Evolutionary conservation across 2,888 invertebrate genomes (phyloP).

Genomic region (Leptogaster cylindrica): DNA sequence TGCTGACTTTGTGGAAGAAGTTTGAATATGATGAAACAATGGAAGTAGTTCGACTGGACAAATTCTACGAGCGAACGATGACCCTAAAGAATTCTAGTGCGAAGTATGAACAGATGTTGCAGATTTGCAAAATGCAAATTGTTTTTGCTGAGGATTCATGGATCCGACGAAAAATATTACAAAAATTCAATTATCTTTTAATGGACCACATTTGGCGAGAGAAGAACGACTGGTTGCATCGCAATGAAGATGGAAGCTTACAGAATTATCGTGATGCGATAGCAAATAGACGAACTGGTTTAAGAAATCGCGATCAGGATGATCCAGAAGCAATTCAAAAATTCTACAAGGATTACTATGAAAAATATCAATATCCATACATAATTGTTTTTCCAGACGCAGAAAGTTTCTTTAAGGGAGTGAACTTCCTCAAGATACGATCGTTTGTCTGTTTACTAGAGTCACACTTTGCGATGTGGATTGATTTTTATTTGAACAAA

Average conservation of each 20-base stretch:
- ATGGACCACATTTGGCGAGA: conserved; percentile 58
- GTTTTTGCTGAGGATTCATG: conserved; percentile 59
- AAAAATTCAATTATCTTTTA: conserved; percentile 60
- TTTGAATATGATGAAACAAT: conserved; percentile 57
- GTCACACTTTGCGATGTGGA: conserved; percentile 57
- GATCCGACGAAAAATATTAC: conserved; percentile 57
- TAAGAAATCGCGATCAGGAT: conserved; percentile 56
- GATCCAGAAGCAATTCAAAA: conserved; percentile 59
- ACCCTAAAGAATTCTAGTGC: conserved; percentile 52
- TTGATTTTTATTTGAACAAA: conserved; percentile 56
- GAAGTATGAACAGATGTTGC: conserved; percentile 52
- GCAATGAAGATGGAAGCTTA: conserved; percentile 49
- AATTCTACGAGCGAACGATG: conserved; percentile 58
- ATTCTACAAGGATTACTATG: conserved; percentile 57
- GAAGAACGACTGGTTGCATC: conserved; percentile 59
- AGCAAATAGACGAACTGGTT: conserved; percentile 45
- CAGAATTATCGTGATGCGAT: conserved; percentile 52
- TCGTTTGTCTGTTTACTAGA: conserved; percentile 58
- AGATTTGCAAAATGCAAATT: conserved; percentile 58
- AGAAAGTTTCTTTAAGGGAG: conserved; percentile 53
- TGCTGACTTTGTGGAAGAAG: conserved; percentile 59
- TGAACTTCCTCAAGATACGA: conserved; percentile 55
- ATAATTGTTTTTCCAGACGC: conserved; percentile 56
- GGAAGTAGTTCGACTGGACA: conserved; percentile 49
- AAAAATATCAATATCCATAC: conserved; percentile 54